Evolutionary conservation across 2,797 vertebrate species (phyloP).

Genomic region (Malacoraja senta): DNA sequence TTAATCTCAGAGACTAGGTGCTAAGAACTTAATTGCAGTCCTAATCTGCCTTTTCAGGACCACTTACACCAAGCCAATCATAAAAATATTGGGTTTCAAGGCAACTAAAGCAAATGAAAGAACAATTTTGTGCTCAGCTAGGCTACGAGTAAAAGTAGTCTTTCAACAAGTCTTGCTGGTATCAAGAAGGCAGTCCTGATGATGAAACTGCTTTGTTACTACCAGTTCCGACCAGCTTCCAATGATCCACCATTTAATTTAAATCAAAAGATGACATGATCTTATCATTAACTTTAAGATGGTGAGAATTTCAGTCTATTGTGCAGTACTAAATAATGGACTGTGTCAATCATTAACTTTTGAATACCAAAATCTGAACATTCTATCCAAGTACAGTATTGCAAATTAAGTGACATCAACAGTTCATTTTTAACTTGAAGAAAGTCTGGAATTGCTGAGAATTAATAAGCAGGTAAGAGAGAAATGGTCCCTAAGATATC

Average conservation of each 20-base stretch:
- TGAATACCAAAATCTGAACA: neutral
- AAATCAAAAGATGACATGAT: neutral
- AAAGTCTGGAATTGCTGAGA: neutral
- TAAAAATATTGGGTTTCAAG: too few species aligned
- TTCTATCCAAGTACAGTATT: conserved; percentile 6
- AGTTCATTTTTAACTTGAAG: neutral
- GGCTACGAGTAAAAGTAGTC: too few species aligned
- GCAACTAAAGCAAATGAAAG: too few species aligned
- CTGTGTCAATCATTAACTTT: neutral
- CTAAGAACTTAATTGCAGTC: too few species aligned
- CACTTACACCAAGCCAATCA: too few species aligned
- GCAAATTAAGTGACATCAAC: neutral
- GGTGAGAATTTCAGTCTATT: neutral
- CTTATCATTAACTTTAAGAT: neutral
- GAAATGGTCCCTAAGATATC: neutral
- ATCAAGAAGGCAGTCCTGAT: too few species aligned
- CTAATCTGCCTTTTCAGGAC: too few species aligned
- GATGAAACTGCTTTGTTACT: too few species aligned
- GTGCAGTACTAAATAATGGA: neutral
- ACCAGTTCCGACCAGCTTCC: too few species aligned
- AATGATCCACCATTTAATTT: neutral
- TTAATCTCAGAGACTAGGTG: too few species aligned
- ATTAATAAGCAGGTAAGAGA: neutral
- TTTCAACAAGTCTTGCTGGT: too few species aligned
- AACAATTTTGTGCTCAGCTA: too few species aligned